These are phyloP conservation scores for Galeopsomyia nigrocyanea DNA, from an alignment of 2,888 invertebrate genomes.

Conservation along the genomic window DNA sequence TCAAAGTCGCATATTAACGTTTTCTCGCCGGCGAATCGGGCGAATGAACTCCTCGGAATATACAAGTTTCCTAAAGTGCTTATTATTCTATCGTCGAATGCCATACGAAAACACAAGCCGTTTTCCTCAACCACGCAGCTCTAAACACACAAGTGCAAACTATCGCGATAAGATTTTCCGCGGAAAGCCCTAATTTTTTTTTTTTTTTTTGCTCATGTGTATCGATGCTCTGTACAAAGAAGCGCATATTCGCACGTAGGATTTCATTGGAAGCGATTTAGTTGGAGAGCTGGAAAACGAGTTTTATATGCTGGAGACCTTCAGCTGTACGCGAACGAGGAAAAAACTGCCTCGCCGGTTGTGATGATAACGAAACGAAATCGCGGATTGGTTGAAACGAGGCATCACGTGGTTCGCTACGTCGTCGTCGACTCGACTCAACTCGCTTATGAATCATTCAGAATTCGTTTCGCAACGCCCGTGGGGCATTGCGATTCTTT, in stretches of 20 bases:
- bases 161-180: slow-evolving; percentile 9
- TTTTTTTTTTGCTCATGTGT: not conserved
- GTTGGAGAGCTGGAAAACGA: slow-evolving; percentile 35
- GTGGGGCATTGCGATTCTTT: slow-evolving; percentile 12
- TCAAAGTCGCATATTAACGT: no score
- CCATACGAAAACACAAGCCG: no score
- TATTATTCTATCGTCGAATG: no score
- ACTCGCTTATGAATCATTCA: slow-evolving; percentile 44
- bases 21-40: no score
- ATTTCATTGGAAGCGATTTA: slow-evolving; percentile 39
- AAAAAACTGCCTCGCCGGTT: slow-evolving; percentile 35
- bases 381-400: slow-evolving; percentile 40
- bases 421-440: not conserved
- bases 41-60: no score
- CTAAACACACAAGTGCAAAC: not conserved
- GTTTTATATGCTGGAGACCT: slow-evolving; percentile 38
- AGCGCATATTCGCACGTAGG: slow-evolving; percentile 3
- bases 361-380: slow-evolving; percentile 43
- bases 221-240: not conserved
- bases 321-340: slow-evolving; percentile 40
- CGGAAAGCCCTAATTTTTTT: slow-evolving; percentile 10
- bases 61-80: no score
- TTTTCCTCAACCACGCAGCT: no score
- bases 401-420: slow-evolving; percentile 34
- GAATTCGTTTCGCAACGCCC: slow-evolving; percentile 40